These are phyloP conservation scores for Scortum barcoo DNA, from an alignment of 2,113 vertebrate genomes.

Conservation along the genomic window DNA sequence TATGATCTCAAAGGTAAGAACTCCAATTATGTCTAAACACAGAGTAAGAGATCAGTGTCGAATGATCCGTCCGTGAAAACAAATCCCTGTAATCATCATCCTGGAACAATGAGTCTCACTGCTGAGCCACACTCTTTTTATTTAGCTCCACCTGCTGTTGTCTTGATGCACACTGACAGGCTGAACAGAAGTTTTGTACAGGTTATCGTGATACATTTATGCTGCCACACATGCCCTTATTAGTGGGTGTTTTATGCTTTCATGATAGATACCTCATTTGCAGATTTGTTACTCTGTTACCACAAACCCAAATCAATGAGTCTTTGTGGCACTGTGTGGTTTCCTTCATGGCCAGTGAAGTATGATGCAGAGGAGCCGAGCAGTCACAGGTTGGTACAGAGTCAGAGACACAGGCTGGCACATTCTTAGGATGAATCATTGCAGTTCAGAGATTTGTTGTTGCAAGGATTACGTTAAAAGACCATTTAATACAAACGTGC, in stretches of 20 bases:
- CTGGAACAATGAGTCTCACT: neutral
- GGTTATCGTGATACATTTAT: neutral
- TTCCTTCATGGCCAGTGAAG: conserved; percentile 9
- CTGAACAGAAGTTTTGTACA: too few species aligned
- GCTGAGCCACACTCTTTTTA: conserved; percentile 4
- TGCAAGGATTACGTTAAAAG: neutral
- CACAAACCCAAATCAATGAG: conserved; percentile 6
- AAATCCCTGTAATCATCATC: conserved; percentile 9
- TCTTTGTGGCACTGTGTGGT: conserved; percentile 37
- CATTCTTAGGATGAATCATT: neutral
- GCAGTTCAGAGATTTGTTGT: neutral
- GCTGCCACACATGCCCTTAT: neutral
- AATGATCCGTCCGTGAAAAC: conserved; percentile 4
- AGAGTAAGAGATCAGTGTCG: neutral
- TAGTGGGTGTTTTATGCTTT: neutral
- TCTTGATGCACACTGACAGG: conserved; percentile 6
- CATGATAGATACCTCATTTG: neutral
- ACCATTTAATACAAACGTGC: neutral
- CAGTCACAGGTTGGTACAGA: conserved; percentile 53
- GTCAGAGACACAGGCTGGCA: conserved; percentile 40
- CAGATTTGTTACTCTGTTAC: conserved; percentile 13
- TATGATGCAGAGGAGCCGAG: conserved; percentile 7
- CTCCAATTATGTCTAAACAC: neutral
- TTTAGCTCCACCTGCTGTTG: conserved; percentile 74
- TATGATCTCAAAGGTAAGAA: neutral